Conservation (phyloP, 2,113 vertebrate genomes). For the Odontesthes bonariensis region DNA sequence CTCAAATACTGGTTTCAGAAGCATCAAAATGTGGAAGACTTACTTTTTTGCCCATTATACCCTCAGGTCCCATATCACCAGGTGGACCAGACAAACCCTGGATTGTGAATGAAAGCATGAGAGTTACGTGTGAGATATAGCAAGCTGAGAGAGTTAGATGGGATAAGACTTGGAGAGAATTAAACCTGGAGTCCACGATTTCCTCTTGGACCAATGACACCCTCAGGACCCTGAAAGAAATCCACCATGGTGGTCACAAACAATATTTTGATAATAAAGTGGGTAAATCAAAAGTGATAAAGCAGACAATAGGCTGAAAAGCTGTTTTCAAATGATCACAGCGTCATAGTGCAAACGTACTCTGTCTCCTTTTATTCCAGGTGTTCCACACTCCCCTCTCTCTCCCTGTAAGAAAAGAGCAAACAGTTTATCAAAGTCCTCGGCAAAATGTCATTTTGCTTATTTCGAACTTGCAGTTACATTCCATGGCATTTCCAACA, state of each 20-base stretch:
- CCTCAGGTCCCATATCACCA: slow-evolving; percentile 89
- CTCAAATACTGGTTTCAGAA: neutral
- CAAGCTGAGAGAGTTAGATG: too few species aligned
- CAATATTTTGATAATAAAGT: neutral
- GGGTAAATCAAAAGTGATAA: too few species aligned
- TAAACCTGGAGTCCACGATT: slow-evolving; percentile 87
- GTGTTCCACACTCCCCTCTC: slow-evolving; percentile 91
- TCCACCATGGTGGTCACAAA: neutral
- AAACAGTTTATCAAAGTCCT: neutral
- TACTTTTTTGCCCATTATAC: slow-evolving; percentile 87
- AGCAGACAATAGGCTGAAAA: too few species aligned
- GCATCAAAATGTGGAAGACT: slow-evolving; percentile 34
- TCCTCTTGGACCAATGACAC: slow-evolving; percentile 85
- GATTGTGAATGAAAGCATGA: slow-evolving; percentile 19
- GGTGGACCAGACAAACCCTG: slow-evolving; percentile 87
- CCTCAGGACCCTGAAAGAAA: slow-evolving; percentile 87
- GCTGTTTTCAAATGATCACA: neutral
- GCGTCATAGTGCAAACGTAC: slow-evolving; percentile 69
- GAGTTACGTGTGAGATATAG: neutral
- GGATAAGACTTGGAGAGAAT: neutral
- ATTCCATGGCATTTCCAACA: slow-evolving; percentile 1
- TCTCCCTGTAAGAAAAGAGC: slow-evolving; percentile 83
- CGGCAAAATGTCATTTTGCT: neutral
- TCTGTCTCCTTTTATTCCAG: slow-evolving; percentile 90
- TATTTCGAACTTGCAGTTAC: neutral